Evolutionary conservation across 2,797 vertebrate genomes (phyloP), one percentile per base, ranked within the genome.

Genomic region (Pelodytes ibericus): DNA sequence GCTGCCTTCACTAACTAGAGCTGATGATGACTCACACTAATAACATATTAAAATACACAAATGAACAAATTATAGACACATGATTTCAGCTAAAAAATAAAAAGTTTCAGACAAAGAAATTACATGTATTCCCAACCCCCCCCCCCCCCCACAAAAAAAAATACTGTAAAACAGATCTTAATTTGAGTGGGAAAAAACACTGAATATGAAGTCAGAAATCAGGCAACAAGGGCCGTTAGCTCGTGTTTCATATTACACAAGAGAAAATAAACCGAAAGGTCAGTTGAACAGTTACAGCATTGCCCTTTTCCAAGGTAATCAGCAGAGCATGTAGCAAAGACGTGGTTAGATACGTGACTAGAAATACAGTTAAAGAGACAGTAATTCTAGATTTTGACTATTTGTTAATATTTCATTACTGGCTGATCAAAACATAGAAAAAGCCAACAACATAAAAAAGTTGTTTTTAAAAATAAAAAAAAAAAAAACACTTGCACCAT

Each of bases 251-350:
- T 90, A 91, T 91, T 91, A 92, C 91, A 92, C 90, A 87, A 89
- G 91, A 92, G 90, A 91, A 93, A 93, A 93, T 90, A 92, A 91
- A 91, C 88, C 78, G 87, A 92, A 92, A 93, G 91, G 92, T 92
- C 91, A 92, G 86, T 72, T 71, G 85, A 89, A 90, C 91, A 91
- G 90, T 91, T 92, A 92, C 91, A 92, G 87, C 87, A 71, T 80
- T 91, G 90, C 88, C 91, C 91, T 92, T 93, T 93, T 92, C 90
- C 88, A 86, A 87, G 84, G 88, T 90, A 92, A 92, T 92, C 91
- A 92, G 89, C 87, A 82, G 88, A 91, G 88, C 90, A 89, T 91
- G 91, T 88, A 91, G 89, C 85, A 89, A 74, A 90, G 88, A 88
- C 80, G 0, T 86, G 89, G 90, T 87, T 79, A 89, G 73, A 81